Evolutionary conservation across 92 coral and sea anemone genomes (phyloP).

Genomic region (Porites divaricata): DNA sequence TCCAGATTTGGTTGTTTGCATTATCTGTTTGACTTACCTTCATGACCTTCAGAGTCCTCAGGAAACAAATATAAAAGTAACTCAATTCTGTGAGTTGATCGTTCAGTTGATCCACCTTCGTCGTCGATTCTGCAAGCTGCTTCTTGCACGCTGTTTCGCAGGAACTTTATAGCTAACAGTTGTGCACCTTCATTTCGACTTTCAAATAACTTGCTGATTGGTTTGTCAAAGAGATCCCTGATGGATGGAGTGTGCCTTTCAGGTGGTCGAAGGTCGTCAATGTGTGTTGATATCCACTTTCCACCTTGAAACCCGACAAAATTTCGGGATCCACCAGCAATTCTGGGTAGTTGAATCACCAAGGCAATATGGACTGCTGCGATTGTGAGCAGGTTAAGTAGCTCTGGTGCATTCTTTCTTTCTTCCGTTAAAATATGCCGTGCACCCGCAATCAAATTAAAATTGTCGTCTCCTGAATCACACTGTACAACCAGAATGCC

Average conservation of each 20-base stretch:
- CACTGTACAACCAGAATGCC: conserved; percentile 89
- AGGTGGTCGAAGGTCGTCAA: conserved; percentile 82
- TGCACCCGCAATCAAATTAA: conserved; percentile 84
- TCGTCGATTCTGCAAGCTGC: conserved; percentile 81
- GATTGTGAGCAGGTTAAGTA: conserved; percentile 27
- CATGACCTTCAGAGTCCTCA: conserved; percentile 26
- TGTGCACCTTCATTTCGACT: conserved; percentile 15
- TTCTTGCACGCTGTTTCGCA: conserved; percentile 67
- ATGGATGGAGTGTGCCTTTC: conserved; percentile 61
- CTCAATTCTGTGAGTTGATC: conserved; percentile 83
- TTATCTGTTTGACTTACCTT: conserved; percentile 6
- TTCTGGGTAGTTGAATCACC: conserved; percentile 77
- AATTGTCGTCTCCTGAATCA: conserved; percentile 77
- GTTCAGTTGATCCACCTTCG: conserved; percentile 51
- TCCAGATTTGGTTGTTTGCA: no score
- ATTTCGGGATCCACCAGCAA: conserved; percentile 73
- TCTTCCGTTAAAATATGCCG: conserved; percentile 78
- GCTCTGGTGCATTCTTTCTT: conserved; percentile 59
- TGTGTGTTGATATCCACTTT: conserved; percentile 75
- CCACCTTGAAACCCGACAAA: conserved; percentile 89
- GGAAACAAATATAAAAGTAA: conserved; percentile 71
- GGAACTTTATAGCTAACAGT: conserved; percentile 33
- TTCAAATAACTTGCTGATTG: conserved; percentile 76
- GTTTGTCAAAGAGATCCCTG: conserved; percentile 57
- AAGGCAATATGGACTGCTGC: conserved; percentile 63